Evolutionary conservation across 2,113 vertebrate genomes (phyloP), one percentile per base, ranked within the genome.

Genomic region (Coptodon bakossiorum): DNA sequence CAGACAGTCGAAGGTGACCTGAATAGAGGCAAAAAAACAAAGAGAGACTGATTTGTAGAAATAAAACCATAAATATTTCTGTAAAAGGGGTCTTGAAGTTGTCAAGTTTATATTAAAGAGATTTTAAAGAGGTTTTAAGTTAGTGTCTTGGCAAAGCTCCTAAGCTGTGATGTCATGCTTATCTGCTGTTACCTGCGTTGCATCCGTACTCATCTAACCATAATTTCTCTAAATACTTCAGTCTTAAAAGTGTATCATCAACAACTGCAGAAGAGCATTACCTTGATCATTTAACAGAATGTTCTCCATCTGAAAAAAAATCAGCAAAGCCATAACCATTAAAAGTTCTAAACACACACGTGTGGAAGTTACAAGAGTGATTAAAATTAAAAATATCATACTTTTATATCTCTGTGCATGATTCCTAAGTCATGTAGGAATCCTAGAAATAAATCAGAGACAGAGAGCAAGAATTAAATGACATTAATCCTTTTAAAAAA

Each of bases 371-470:
- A 3, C 6, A 13, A 19, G 73, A 78, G 14, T n/a, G 27, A 52
- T n/a, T 22, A 38, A 6, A 50, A 27, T 43, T 12, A 59, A 36
- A 50, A 36, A 22, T 17, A 1, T 36, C 5, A 59, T 95, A 98
- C 98, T 97, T 99, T 99, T 82, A 99, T 92, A 0, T 99, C 98
- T 82, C 98, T 96, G 82, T 99, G 98, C 56, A 98, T 95, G 59
- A 98, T 97, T 17, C 97, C 98, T 93, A 98, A 89, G 88, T 98
- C 96, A n/a, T 98, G 98, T 29, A 99, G 96, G 87, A 98, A 98
- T 48, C 97, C 98, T 99, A 82, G 14, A 86, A 61, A 85, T 2
- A 53, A 84, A 83, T n/a, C 19, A 7, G 54, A 61, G 8, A 78
- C 12, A 48, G 24, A 48, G 22, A 73, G 57, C 45, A 27, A 53